Conservation (phyloP, 2,113 vertebrate genomes). For the Mustela lutreola region DNA sequence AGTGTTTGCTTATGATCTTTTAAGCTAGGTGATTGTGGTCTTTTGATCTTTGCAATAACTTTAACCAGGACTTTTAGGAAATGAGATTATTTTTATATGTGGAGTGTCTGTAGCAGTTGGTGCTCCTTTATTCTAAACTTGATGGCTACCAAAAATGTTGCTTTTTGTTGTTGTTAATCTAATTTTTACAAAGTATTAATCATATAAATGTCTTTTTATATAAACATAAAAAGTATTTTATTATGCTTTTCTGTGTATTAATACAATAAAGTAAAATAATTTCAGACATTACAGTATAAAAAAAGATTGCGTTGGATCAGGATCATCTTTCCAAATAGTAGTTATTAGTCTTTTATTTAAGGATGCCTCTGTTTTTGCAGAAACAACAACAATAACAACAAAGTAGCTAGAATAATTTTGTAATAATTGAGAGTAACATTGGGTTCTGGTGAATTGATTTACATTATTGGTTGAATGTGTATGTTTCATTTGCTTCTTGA, state of each 20-base stretch:
- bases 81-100: neutral
- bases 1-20: neutral
- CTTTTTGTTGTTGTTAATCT: neutral
- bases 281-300: slow-evolving; percentile 10
- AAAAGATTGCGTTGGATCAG: neutral
- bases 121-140: slow-evolving; percentile 53
- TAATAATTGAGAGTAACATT: neutral
- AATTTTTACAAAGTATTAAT: slow-evolving; percentile 40
- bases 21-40: neutral
- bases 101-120: neutral
- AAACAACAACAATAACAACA: neutral
- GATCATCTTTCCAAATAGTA: slow-evolving; percentile 31
- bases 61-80: slow-evolving; percentile 8
- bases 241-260: neutral
- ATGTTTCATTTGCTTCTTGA: slow-evolving; percentile 59
- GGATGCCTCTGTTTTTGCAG: neutral
- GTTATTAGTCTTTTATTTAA: slow-evolving; percentile 42
- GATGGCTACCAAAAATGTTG: neutral
- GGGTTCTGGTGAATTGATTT: slow-evolving; percentile 32
- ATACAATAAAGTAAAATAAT: slow-evolving; percentile 21
- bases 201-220: slow-evolving; percentile 22
- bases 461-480: neutral
- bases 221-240: slow-evolving; percentile 44
- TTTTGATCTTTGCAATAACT: slow-evolving; percentile 35
- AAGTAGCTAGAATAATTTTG: neutral